These are phyloP conservation scores for Spodoptera frugiperda DNA, from an alignment of 1,140 invertebrate species.

Conservation along the genomic window DNA sequence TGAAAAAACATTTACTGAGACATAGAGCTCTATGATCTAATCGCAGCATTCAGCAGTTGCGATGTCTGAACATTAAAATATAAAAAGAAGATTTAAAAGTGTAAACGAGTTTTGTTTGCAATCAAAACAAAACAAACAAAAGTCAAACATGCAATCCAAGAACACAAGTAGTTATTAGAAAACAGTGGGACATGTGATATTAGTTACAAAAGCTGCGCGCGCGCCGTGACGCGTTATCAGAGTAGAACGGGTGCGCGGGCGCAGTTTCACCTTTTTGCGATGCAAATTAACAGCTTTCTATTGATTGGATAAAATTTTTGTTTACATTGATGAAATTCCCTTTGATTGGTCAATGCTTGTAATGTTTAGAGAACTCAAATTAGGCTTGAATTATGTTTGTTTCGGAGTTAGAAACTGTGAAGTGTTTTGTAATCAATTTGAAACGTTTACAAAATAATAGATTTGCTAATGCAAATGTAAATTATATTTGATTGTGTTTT, in stretches of 20 bases:
- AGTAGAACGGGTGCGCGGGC: slow-evolving; percentile 41
- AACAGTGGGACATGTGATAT: slow-evolving; percentile 48
- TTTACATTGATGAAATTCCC: slow-evolving; percentile 11
- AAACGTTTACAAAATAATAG: too few relatives aligned
- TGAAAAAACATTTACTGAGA: too few relatives aligned
- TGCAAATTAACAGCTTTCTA: slow-evolving; percentile 38
- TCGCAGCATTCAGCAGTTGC: too few relatives aligned
- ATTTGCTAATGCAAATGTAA: too few relatives aligned
- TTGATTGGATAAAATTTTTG: slow-evolving; percentile 13
- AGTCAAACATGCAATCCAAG: not conserved
- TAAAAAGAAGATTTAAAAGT: too few relatives aligned
- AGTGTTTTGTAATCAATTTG: not conserved
- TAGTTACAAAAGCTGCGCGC: slow-evolving; percentile 38
- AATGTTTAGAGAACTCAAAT: not conserved
- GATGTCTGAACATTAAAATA: too few relatives aligned
- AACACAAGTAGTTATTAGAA: slow-evolving; percentile 27
- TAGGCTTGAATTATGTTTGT: not conserved
- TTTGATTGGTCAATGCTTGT: not conserved
- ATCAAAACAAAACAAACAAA: too few relatives aligned
- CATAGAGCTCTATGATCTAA: not conserved
- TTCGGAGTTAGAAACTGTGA: slow-evolving; percentile 9
- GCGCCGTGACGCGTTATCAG: slow-evolving; percentile 51
- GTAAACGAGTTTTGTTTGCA: too few relatives aligned
- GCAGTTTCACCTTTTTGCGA: slow-evolving; percentile 25
- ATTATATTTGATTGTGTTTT: too few relatives aligned